Evolutionary conservation across 1,140 invertebrate genomes (phyloP).

Genomic region (Brachionus koreanus): DNA sequence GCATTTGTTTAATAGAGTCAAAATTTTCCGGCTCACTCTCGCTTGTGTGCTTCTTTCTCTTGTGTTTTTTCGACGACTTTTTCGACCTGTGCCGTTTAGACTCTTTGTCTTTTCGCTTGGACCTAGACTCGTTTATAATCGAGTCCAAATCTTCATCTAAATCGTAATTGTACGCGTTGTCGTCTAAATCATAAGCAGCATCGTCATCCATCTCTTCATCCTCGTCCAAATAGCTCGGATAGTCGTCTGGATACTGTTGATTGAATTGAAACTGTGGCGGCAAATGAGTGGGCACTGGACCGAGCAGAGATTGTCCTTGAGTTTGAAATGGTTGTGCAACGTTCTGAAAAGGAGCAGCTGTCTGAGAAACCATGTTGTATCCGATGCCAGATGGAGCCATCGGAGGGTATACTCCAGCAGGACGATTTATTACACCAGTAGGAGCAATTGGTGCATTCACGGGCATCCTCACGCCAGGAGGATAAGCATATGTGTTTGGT

Average conservation of each 20-base stretch:
- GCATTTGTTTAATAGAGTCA: neutral
- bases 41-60: neutral
- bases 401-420: neutral
- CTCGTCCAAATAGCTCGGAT: conserved; percentile 6
- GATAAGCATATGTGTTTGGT: neutral
- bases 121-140: conserved; percentile 28
- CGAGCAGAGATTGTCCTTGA: neutral
- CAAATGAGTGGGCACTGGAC: conserved; percentile 4
- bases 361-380: neutral
- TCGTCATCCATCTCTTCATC: neutral
- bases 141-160: conserved; percentile 19
- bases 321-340: neutral
- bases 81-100: neutral
- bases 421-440: neutral
- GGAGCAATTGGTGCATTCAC: neutral
- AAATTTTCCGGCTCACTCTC: neutral
- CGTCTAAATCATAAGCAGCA: conserved; percentile 25
- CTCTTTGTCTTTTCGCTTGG: neutral
- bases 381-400: neutral
- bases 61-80: conserved; percentile 24
- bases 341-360: neutral
- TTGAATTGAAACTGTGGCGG: neutral
- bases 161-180: conserved; percentile 20
- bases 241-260: neutral
- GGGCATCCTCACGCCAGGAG: neutral